Base-by-base conservation (phyloP, 2,113 vertebrate species). In the Nannobrachium achirus region DNA sequence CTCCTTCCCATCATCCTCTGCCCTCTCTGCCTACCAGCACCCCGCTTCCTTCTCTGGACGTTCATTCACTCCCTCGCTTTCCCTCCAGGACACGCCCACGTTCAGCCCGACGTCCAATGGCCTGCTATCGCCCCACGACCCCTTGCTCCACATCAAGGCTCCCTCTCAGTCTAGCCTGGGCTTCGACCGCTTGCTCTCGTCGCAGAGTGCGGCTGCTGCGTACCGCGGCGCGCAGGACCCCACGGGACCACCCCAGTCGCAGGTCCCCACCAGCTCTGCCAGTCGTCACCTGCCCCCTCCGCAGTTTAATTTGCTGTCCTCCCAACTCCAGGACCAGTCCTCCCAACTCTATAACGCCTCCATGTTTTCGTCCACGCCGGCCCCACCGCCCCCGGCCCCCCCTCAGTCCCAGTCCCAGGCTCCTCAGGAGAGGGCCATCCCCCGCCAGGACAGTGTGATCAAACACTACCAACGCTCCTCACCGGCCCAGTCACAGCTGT, bases 1-100 rank as follows among this genome's bases (percentile, higher is more conserved):
- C 33, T 95, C 95, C 39, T 96, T 96, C 52, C 91, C 95, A 0
- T 93, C 96, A 0, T 95, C 96, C 0, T 95, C 96, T 10, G 91
- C 95, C 11, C 92, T 98, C 15, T 95, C 95, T 11, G 93, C 95
- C 8, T 98, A 98, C 80, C 96, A 97, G 80, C 95, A 96, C 86
- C 95, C 96, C 0, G 95, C 95, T 11, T 94, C 96, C 2, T 98
- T 98, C 78, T 92, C 94, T 38, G 93, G 95, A 11, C 92, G 94
- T 69, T 94, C 95, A 63, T 97, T 97, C 78, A 92, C 93, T 7
- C 90, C 95, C 0, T 95, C 96, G 0, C 87, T 97, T 13, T 95
- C 93, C 48, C 90, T 97, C 1, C 95, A 96, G 71, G 96, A 97
- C 53, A 87, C 94, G 0, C 89, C 94, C 10, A 93, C 95, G 0